A percentile compares a stretch with the other conserved stretches of the same genome.
phyloP scores from a whole-genome alignment of 2,888 invertebrate species.

The Pristionchus mayeri region DNA sequence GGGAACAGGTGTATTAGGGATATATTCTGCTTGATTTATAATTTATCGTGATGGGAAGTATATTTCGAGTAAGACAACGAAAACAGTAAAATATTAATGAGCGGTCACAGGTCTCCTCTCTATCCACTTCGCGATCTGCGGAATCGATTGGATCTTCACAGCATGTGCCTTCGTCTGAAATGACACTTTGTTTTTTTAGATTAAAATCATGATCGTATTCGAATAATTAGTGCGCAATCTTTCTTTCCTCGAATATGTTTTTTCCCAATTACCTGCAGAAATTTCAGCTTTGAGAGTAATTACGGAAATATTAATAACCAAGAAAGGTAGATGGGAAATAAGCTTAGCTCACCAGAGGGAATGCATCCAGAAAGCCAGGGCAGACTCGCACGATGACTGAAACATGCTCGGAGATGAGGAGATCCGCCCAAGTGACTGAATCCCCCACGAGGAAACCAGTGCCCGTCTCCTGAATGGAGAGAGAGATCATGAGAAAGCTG shows the following conservation, averaged over 20 bases:
- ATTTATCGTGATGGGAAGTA: too few species aligned
- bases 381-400: neutral
- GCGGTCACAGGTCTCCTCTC: neutral
- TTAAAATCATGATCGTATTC: neutral
- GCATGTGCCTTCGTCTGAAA: neutral
- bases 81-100: neutral
- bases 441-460: constrained; percentile 29
- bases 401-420: constrained; percentile 45
- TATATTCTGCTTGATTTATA: too few species aligned
- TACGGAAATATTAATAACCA: too few species aligned
- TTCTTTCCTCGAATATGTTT: too few species aligned
- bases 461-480: constrained; percentile 12
- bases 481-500: neutral
- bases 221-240: too few species aligned
- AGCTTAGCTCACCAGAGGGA: neutral
- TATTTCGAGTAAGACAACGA: too few species aligned
- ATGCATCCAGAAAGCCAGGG: constrained; percentile 11
- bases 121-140: constrained; percentile 15
- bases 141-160: neutral
- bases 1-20: too few species aligned
- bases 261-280: too few species aligned
- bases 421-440: constrained; percentile 20
- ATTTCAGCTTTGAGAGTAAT: too few species aligned
- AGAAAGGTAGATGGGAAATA: too few species aligned
- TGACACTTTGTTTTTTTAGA: neutral